phyloP scores from a whole-genome alignment of 1,140 invertebrate species.

The Asobara japonica region DNA sequence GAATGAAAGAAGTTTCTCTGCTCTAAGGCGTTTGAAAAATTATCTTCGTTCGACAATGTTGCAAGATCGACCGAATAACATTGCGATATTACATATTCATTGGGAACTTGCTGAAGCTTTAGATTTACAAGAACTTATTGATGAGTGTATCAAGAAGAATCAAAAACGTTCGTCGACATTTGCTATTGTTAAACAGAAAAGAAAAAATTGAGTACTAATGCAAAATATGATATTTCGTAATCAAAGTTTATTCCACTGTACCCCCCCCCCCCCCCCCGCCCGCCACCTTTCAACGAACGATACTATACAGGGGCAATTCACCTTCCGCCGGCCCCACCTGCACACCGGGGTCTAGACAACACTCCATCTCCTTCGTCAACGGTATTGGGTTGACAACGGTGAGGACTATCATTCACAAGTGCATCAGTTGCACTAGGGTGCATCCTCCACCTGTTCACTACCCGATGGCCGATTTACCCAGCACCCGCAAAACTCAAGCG shows the following conservation, averaged over 20 bases:
- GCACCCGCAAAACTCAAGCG: too few relatives aligned
- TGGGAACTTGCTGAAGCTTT: not conserved
- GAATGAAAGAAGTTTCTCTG: not conserved
- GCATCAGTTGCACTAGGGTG: slow-evolving; percentile 49
- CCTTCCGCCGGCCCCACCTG: too few relatives aligned
- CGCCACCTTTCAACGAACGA: too few relatives aligned
- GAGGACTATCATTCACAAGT: slow-evolving; percentile 42
- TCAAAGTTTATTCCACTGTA: too few relatives aligned
- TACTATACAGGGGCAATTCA: too few relatives aligned
- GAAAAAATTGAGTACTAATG: too few relatives aligned
- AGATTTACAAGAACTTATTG: not conserved
- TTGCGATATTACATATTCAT: not conserved
- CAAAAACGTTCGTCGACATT: too few relatives aligned
- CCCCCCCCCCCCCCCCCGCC: too few relatives aligned
- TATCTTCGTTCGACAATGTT: not conserved
- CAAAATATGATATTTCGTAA: too few relatives aligned
- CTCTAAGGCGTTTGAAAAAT: not conserved
- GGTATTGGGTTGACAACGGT: slow-evolving; percentile 49
- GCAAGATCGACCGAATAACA: not conserved
- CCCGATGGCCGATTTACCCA: too few relatives aligned
- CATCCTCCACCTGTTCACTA: slow-evolving; percentile 40
- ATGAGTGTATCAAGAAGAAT: not conserved
- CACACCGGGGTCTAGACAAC: slow-evolving; percentile 54
- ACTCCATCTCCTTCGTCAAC: slow-evolving; percentile 37
- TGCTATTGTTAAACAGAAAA: too few relatives aligned